Evolutionary conservation across 2,797 vertebrate genomes (phyloP).

Genomic region (Tolypeutes matacus): DNA sequence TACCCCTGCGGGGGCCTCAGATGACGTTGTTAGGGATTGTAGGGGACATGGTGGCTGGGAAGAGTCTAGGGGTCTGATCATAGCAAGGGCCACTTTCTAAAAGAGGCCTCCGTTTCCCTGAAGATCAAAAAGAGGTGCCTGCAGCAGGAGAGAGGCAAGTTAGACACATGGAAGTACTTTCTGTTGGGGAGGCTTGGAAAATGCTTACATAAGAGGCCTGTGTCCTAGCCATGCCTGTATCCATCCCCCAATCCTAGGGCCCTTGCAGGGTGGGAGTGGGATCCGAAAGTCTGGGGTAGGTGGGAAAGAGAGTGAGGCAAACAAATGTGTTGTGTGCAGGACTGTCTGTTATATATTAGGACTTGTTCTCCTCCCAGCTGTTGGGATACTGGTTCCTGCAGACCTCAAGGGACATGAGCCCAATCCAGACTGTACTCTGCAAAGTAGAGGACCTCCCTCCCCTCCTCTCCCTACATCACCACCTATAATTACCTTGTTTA

Average conservation of each 20-base stretch:
- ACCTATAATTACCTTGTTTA: neutral
- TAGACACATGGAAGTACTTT: neutral
- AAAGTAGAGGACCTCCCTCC: neutral
- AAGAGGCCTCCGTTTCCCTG: neutral
- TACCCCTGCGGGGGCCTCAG: neutral
- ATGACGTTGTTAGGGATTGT: neutral
- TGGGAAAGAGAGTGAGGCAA: neutral
- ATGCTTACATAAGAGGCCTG: fast-evolving
- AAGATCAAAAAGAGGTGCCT: neutral
- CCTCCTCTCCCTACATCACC: fast-evolving
- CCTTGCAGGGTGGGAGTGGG: fast-evolving
- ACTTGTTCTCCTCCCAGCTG: neutral
- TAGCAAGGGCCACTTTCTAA: neutral
- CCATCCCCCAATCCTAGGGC: fast-evolving
- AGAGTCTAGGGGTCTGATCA: neutral
- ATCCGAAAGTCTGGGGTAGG: neutral
- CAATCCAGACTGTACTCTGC: fast-evolving
- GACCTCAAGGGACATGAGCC: neutral
- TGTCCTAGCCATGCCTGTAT: fast-evolving
- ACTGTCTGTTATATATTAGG: fast-evolving
- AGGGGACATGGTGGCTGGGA: neutral
- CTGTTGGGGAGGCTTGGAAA: neutral
- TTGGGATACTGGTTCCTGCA: neutral
- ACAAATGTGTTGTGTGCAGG: fast-evolving
- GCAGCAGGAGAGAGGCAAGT: neutral